These are phyloP conservation scores for Marasmarcha lunaedactyla DNA, from an alignment of 2,888 invertebrate species.

Conservation along the genomic window DNA sequence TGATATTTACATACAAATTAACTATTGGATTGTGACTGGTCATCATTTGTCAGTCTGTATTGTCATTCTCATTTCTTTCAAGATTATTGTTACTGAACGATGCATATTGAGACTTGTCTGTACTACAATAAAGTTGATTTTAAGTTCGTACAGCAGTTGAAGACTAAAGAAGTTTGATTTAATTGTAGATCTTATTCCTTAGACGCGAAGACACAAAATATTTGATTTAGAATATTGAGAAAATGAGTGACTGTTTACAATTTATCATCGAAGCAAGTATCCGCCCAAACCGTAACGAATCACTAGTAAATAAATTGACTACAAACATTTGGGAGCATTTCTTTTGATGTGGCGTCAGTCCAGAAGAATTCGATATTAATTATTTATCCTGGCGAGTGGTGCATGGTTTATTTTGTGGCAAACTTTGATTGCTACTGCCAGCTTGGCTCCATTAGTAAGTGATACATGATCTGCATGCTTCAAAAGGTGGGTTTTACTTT, in stretches of 20 bases:
- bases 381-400: conserved; percentile 22
- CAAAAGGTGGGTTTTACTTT: too few species aligned
- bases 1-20: conserved; percentile 58
- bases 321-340: conserved; percentile 53
- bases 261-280: conserved; percentile 65
- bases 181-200: conserved; percentile 13
- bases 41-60: conserved; percentile 58
- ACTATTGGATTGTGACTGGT: conserved; percentile 54
- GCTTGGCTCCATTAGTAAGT: too few species aligned
- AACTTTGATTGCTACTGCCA: not conserved
- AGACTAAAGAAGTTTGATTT: too few species aligned
- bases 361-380: conserved; percentile 31
- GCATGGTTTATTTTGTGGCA: conserved; percentile 5
- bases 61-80: conserved; percentile 46
- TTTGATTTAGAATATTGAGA: conserved; percentile 18
- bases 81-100: too few species aligned
- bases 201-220: conserved; percentile 24
- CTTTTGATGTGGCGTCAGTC: conserved; percentile 39
- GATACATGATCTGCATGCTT: too few species aligned
- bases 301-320: conserved; percentile 66
- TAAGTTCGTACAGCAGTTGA: too few species aligned
- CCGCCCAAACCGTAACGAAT: conserved; percentile 65
- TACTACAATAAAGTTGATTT: too few species aligned
- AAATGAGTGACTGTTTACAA: conserved; percentile 51
- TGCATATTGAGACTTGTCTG: too few species aligned